phyloP scores from a whole-genome alignment of 2,888 invertebrate genomes.

The Ferdinandea cuprea region DNA sequence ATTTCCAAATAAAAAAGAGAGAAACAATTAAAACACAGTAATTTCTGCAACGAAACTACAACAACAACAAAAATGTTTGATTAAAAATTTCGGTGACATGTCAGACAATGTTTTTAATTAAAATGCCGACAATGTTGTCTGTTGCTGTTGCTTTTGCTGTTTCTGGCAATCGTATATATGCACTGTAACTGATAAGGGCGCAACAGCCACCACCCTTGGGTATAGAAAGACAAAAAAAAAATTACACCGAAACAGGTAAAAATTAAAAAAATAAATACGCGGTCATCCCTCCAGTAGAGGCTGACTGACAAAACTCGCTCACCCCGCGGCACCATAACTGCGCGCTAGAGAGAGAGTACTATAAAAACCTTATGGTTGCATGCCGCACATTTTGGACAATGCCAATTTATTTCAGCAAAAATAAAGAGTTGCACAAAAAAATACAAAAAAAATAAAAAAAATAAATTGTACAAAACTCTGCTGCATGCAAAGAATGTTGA shows the following conservation, averaged over 20 bases:
- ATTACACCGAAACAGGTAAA: slow-evolving; percentile 65
- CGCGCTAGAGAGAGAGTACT: not conserved
- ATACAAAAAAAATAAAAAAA: no score
- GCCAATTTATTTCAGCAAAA: slow-evolving; percentile 67
- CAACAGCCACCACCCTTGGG: slow-evolving; percentile 11
- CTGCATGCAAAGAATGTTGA: slow-evolving; percentile 55
- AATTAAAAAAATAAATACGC: slow-evolving; percentile 52
- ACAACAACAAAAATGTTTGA: slow-evolving; percentile 54
- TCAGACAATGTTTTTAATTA: slow-evolving; percentile 73
- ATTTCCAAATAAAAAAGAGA: not conserved
- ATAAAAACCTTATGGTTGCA: slow-evolving; percentile 57
- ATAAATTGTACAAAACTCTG: slow-evolving; percentile 7
- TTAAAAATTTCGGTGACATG: slow-evolving; percentile 74
- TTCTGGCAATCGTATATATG: slow-evolving; percentile 59
- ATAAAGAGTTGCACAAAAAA: slow-evolving; percentile 21
- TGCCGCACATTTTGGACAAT: slow-evolving; percentile 68
- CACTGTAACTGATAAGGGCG: slow-evolving; percentile 67
- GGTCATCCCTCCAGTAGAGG: slow-evolving; percentile 58
- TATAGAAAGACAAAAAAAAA: slow-evolving; percentile 6
- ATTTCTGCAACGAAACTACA: slow-evolving; percentile 1
- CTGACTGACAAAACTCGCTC: not conserved
- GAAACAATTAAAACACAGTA: not conserved
- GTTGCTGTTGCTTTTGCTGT: slow-evolving; percentile 63
- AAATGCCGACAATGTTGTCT: slow-evolving; percentile 73
- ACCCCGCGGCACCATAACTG: slow-evolving; percentile 19